Evolutionary conservation across 2,888 invertebrate species (phyloP).

Genomic region (Trachelus stipa): DNA sequence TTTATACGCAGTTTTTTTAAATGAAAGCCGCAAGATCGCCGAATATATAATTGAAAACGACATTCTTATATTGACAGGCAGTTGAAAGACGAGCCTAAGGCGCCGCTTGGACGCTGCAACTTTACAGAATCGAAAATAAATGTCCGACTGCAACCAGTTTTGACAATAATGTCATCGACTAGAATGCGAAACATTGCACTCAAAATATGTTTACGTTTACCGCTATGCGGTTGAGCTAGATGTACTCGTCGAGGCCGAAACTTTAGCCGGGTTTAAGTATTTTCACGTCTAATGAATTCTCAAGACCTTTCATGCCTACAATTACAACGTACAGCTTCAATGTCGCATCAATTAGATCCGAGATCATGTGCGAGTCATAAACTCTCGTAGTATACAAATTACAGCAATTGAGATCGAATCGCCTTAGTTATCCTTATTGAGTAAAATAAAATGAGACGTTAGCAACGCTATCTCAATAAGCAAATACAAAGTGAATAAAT

Average conservation of each 20-base stretch:
- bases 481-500: not conserved
- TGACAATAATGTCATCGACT: not conserved
- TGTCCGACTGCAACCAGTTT: not conserved
- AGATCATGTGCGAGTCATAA: not conserved
- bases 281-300: not conserved
- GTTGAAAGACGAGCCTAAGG: not conserved
- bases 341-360: not conserved
- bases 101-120: not conserved
- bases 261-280: not conserved
- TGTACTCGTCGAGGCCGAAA: not conserved
- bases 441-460: not conserved
- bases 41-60: not conserved
- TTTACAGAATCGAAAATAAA: not conserved
- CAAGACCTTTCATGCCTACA: not conserved
- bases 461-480: not conserved
- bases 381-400: not conserved
- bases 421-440: not conserved
- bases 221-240: not conserved
- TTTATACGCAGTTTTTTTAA: not conserved
- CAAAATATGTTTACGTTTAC: not conserved
- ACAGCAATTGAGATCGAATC: not conserved
- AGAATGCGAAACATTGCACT: not conserved
- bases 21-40: not conserved
- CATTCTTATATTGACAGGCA: not conserved
- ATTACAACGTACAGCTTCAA: not conserved